Evolutionary conservation across 2,113 vertebrate genomes (phyloP).

Genomic region (Egretta garzetta): DNA sequence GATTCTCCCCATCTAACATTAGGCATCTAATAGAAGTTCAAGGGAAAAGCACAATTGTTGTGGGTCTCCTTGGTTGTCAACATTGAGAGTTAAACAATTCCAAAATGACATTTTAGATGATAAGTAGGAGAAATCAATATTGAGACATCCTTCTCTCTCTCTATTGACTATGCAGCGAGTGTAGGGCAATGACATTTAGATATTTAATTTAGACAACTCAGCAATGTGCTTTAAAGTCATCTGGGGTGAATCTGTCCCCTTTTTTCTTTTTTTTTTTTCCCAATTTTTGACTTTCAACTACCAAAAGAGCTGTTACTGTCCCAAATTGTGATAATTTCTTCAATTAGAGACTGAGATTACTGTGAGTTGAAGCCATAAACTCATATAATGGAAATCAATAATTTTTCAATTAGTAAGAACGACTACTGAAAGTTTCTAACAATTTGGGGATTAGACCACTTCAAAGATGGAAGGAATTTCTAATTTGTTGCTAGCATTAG

Average conservation of each 20-base stretch:
- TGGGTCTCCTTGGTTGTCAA: neutral
- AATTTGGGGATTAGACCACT: neutral
- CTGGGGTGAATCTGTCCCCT: neutral
- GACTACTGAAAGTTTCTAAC: neutral
- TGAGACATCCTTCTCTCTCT: neutral
- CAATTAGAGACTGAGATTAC: neutral
- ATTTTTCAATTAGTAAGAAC: neutral
- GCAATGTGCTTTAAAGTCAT: neutral
- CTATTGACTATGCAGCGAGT: neutral
- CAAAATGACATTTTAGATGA: neutral
- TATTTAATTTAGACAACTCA: neutral
- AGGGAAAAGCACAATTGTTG: neutral
- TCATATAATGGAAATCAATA: neutral
- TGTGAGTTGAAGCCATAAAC: neutral
- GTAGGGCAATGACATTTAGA: neutral
- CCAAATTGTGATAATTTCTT: neutral
- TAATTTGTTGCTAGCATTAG: neutral
- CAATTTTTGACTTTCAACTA: neutral
- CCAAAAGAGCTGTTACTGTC: neutral
- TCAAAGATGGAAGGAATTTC: neutral
- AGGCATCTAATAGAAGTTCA: neutral
- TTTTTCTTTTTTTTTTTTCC: too few relatives aligned
- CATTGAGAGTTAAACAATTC: neutral
- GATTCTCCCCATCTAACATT: neutral
- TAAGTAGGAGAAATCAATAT: neutral